Evolutionary conservation across 2,888 invertebrate genomes (phyloP).

Genomic region (Phytoseiulus persimilis): DNA sequence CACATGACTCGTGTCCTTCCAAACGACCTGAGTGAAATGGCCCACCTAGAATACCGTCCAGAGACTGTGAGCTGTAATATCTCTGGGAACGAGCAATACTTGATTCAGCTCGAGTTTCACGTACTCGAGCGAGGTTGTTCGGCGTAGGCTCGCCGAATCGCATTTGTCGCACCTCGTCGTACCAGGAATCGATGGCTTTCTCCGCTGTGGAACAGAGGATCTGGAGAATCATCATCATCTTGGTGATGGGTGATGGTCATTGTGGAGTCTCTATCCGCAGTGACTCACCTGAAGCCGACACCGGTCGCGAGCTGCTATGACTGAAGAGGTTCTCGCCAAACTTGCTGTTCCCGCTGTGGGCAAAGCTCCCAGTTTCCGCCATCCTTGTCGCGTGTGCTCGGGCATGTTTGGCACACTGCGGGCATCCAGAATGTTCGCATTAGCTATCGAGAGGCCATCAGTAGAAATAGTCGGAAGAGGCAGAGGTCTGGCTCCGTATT

Average conservation of each 20-base stretch:
- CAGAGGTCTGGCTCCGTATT: no score
- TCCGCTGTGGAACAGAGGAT: not conserved
- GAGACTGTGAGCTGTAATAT: not conserved
- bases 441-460: not conserved
- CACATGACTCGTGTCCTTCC: slow-evolving; percentile 26
- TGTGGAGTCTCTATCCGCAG: no score
- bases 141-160: not conserved
- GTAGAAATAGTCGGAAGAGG: not conserved
- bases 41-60: not conserved
- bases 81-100: not conserved
- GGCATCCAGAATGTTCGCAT: no score
- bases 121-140: not conserved
- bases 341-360: not conserved
- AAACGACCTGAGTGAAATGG: slow-evolving; percentile 26
- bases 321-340: not conserved
- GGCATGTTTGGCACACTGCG: not conserved
- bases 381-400: not conserved
- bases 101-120: not conserved
- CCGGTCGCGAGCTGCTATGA: not conserved
- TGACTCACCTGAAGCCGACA: not conserved
- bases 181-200: slow-evolving; percentile 7
- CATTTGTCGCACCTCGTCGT: not conserved
- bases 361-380: not conserved
- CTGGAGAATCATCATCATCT: no score
- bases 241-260: no score